Evolutionary conservation across 2,797 vertebrate genomes (phyloP).

Genomic region (Falco concolor): DNA sequence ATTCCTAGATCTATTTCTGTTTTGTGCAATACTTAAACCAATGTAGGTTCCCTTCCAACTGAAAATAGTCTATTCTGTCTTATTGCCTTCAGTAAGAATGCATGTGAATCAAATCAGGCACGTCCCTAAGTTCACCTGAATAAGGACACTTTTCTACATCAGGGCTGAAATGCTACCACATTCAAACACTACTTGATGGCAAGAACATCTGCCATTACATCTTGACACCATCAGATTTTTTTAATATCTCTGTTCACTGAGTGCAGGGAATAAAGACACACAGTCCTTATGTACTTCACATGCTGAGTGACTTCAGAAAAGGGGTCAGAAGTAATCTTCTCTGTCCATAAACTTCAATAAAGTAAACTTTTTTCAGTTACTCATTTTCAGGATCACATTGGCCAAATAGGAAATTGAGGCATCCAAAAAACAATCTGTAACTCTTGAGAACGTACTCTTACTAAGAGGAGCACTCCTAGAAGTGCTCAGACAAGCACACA

Average conservation of each 20-base stretch:
- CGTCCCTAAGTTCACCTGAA: not conserved
- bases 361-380: not conserved
- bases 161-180: not conserved
- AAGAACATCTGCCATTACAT: not conserved
- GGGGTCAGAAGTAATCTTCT: not conserved
- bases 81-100: not conserved
- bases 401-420: not conserved
- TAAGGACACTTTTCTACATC: not conserved
- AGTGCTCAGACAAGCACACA: not conserved
- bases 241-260: not conserved
- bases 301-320: not conserved
- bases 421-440: not conserved
- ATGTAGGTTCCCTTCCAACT: not conserved
- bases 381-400: not conserved
- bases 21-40: not conserved
- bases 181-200: not conserved
- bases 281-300: not conserved
- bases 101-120: not conserved
- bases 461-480: not conserved
- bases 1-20: not conserved
- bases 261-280: not conserved
- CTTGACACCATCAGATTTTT: not conserved
- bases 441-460: not conserved
- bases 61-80: not conserved
- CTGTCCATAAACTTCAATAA: not conserved